Conservation (phyloP, 2,113 vertebrate species). For the Percopsis transmontana region DNA sequence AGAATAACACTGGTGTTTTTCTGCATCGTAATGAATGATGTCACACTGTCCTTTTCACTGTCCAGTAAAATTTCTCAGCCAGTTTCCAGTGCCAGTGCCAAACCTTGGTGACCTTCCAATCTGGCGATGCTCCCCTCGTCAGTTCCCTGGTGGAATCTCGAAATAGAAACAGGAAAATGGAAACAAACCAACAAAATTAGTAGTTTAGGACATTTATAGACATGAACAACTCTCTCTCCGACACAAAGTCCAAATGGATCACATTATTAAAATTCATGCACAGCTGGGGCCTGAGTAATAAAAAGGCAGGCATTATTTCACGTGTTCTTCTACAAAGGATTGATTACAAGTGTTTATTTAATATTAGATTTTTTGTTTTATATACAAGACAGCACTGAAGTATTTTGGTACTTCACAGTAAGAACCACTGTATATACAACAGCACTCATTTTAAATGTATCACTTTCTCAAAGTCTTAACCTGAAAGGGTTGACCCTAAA, state of each 20-base stretch:
- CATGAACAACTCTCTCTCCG: conserved; percentile 19
- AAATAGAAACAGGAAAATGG: neutral
- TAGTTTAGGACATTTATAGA: neutral
- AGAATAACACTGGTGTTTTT: neutral
- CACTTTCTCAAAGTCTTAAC: neutral
- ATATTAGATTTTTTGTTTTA: too few species aligned
- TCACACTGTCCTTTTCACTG: too few species aligned
- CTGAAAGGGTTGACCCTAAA: conserved; percentile 37
- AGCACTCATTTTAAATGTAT: too few species aligned
- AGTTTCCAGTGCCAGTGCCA: conserved; percentile 71
- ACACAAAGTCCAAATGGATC: neutral
- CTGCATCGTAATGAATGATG: neutral
- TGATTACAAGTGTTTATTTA: too few species aligned
- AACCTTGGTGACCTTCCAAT: conserved; percentile 60
- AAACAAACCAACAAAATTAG: neutral
- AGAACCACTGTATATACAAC: too few species aligned
- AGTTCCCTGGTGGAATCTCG: conserved; percentile 63
- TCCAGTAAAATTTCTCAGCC: conserved; percentile 23
- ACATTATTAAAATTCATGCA: neutral
- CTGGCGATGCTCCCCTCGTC: conserved; percentile 31
- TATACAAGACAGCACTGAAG: too few species aligned
- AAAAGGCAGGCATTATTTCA: too few species aligned
- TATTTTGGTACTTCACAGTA: too few species aligned
- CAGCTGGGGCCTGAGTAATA: too few species aligned
- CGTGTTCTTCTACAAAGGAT: too few species aligned